These are phyloP conservation scores for Myxocyprinus asiaticus DNA, from an alignment of 2,113 vertebrate genomes.

Conservation along the genomic window DNA sequence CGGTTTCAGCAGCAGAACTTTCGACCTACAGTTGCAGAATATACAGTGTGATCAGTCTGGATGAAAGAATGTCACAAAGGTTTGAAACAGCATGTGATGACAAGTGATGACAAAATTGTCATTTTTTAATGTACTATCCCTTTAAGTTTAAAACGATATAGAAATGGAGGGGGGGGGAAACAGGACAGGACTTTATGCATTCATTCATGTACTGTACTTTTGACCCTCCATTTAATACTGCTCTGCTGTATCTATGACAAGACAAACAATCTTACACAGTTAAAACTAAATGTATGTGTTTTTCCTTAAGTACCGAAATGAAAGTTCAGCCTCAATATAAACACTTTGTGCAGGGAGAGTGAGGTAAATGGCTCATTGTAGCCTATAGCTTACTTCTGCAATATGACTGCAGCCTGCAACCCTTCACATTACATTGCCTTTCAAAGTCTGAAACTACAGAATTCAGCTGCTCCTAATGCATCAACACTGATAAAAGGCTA, in stretches of 20 bases:
- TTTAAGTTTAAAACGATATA: no score
- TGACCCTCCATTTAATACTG: background rate
- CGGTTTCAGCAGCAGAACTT: no score
- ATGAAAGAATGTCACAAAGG: no score
- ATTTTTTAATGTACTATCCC: no score
- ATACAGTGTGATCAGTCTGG: no score
- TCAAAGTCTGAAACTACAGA: conserved; percentile 5
- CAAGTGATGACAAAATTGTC: no score
- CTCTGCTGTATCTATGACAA: conserved; percentile 3
- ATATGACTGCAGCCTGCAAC: background rate
- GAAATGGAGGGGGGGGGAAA: no score
- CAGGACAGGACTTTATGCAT: no score
- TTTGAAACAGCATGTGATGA: no score
- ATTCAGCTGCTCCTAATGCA: conserved; percentile 22
- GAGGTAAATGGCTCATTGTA: conserved; percentile 3
- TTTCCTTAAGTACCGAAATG: background rate
- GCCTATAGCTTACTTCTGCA: background rate
- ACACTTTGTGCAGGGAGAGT: conserved; percentile 6
- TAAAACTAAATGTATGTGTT: conserved; percentile 4
- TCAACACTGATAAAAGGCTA: conserved; percentile 15
- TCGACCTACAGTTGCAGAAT: no score
- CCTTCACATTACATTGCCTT: background rate
- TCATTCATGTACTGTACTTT: background rate
- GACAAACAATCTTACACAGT: background rate
- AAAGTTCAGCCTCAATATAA: background rate